Percentiles rank a stretch among this genome's conserved stretches.
phyloP scores from a whole-genome alignment of 2,113 vertebrate species.

The Odobenus rosmarus region DNA sequence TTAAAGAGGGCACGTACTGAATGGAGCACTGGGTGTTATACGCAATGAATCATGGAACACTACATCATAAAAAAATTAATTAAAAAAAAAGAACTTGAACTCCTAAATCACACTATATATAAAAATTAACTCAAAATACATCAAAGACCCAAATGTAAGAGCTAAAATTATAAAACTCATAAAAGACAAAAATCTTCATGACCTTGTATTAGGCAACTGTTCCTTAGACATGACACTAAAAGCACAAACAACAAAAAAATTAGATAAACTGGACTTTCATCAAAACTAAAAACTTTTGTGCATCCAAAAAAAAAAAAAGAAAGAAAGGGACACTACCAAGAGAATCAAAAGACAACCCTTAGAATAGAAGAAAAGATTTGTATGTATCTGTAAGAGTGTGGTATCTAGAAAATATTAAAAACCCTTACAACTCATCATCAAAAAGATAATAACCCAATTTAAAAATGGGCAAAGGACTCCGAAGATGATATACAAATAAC shows the following conservation, averaged over 20 bases:
- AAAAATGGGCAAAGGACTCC: background rate
- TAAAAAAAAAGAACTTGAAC: background rate
- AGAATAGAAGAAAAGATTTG: background rate
- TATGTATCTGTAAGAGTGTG: background rate
- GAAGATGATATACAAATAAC: background rate
- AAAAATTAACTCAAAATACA: conserved; percentile 39
- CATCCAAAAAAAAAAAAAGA: background rate
- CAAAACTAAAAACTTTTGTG: background rate
- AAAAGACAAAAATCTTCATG: background rate
- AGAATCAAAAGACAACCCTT: background rate
- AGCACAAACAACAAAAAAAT: background rate
- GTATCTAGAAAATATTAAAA: background rate
- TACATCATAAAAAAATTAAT: too few species aligned
- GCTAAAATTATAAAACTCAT: background rate
- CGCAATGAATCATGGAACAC: too few species aligned
- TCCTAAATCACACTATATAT: background rate
- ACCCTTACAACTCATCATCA: background rate
- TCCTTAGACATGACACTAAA: background rate
- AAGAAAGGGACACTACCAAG: background rate
- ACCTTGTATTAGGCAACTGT: background rate
- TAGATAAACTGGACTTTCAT: background rate
- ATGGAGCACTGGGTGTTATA: too few species aligned
- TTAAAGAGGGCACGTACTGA: too few species aligned
- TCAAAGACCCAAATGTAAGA: background rate
- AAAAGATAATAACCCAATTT: background rate